A percentile compares a stretch with the other conserved stretches of the same genome.
Conservation (phyloP, 1,140 invertebrate genomes). For the Brachionus paranguensis region DNA sequence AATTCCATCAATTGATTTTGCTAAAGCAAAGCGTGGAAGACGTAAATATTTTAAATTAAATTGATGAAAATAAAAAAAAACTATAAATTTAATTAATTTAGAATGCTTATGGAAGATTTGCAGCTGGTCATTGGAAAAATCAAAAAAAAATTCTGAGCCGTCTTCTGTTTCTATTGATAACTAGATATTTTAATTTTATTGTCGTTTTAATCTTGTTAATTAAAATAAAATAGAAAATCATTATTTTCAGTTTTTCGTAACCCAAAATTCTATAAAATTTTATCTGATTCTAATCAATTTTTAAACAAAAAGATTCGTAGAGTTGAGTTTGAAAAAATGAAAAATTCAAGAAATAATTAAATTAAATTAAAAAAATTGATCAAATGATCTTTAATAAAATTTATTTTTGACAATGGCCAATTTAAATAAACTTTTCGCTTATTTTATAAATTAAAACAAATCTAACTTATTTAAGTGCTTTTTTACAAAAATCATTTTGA, state of each 20-base stretch:
- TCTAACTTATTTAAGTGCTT: too few relatives aligned
- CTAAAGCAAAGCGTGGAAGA: constrained; percentile 20
- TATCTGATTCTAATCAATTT: background rate
- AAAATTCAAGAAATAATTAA: too few relatives aligned
- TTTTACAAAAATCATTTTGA: too few relatives aligned
- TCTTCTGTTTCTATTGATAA: background rate
- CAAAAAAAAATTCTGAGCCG: background rate
- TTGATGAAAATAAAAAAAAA: background rate
- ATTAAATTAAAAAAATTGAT: too few relatives aligned
- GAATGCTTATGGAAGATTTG: constrained; percentile 38
- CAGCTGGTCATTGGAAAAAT: constrained; percentile 34
- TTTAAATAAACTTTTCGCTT: too few relatives aligned
- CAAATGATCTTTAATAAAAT: too few relatives aligned
- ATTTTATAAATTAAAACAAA: too few relatives aligned
- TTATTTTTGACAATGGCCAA: too few relatives aligned
- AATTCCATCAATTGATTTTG: background rate
- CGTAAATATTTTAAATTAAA: background rate
- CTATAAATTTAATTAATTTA: background rate
- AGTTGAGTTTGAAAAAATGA: too few relatives aligned
- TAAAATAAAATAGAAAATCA: background rate
- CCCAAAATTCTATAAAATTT: background rate
- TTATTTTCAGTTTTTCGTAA: background rate
- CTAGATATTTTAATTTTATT: background rate
- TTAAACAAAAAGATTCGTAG: too few relatives aligned
- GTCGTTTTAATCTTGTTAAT: background rate